phyloP scores from a whole-genome alignment of 92 coral and sea anemone genomes.

The Phymanthus crucifer region DNA sequence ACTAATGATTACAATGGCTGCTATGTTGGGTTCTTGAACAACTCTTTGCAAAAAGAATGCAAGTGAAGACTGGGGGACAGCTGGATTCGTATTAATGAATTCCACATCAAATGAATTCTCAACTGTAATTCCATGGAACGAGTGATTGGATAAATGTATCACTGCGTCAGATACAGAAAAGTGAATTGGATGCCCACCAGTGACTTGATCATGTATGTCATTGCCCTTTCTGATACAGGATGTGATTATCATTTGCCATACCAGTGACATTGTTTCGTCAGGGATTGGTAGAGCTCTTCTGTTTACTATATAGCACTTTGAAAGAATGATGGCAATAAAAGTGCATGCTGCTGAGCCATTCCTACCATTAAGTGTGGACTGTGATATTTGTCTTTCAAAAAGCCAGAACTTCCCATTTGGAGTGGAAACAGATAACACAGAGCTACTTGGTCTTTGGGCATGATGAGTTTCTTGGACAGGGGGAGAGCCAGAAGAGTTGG shows the following conservation, averaged over 20 bases:
- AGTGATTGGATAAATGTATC: neutral
- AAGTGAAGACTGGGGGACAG: constrained; percentile 28
- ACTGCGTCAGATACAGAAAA: constrained; percentile 29
- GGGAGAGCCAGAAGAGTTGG: neutral
- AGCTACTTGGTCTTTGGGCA: neutral
- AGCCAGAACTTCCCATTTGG: neutral
- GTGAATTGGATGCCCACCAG: constrained; percentile 18
- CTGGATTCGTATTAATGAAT: constrained; percentile 3
- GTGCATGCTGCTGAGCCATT: constrained; percentile 23
- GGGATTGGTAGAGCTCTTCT: constrained; percentile 19
- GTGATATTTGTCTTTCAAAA: neutral
- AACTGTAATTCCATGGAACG: neutral
- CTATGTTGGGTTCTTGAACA: constrained; percentile 16
- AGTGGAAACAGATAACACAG: neutral
- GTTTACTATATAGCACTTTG: constrained; percentile 14
- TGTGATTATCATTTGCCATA: constrained; percentile 13
- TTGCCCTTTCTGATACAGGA: constrained; percentile 20
- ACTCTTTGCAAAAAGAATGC: constrained; percentile 22
- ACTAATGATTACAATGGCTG: constrained; percentile 37
- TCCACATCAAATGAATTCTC: constrained; percentile 25
- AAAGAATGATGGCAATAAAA: constrained; percentile 19
- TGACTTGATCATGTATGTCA: constrained; percentile 19
- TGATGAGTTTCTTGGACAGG: neutral
- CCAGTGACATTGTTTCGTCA: neutral
- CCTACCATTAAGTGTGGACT: constrained; percentile 1